phyloP scores from a whole-genome alignment of 2,888 invertebrate genomes.

The Cataglyphis livida region DNA sequence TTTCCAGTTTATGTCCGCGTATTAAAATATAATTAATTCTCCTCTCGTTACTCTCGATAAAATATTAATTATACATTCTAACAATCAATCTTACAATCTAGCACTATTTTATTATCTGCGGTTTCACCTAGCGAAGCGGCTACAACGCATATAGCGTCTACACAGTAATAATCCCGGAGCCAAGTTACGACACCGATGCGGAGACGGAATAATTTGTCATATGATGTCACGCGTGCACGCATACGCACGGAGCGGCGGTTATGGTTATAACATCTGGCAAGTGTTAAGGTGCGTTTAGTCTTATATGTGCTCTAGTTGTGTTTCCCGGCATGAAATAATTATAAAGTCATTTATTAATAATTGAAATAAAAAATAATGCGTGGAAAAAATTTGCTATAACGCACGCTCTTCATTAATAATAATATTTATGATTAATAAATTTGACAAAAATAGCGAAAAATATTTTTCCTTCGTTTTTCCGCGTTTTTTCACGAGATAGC shows the following conservation, averaged over 20 bases:
- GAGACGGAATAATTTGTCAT: conserved; percentile 55
- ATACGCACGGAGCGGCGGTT: conserved; percentile 2
- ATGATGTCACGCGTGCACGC: conserved; percentile 57
- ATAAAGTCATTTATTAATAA: not conserved
- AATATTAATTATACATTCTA: conserved; percentile 34
- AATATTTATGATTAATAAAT: not conserved
- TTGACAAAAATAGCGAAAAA: not conserved
- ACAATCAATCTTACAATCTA: not conserved
- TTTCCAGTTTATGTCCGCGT: not conserved
- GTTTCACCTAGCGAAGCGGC: conserved; percentile 22
- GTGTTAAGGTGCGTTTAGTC: conserved; percentile 35
- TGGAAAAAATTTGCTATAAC: not conserved
- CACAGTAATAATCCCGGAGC: conserved; percentile 54
- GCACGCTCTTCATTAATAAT: not conserved
- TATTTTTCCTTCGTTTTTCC: not conserved
- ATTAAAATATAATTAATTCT: conserved; percentile 17
- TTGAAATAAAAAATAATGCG: not conserved
- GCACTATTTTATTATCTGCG: conserved; percentile 34
- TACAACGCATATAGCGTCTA: conserved; percentile 28
- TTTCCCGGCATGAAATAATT: not conserved
- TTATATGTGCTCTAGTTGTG: not conserved
- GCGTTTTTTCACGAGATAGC: not conserved
- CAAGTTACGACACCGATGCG: conserved; percentile 48
- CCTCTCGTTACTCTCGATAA: conserved; percentile 22
- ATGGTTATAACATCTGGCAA: conserved; percentile 55